These are phyloP conservation scores for Neodiprion lecontei DNA, from an alignment of 1,140 invertebrate genomes.

Conservation along the genomic window DNA sequence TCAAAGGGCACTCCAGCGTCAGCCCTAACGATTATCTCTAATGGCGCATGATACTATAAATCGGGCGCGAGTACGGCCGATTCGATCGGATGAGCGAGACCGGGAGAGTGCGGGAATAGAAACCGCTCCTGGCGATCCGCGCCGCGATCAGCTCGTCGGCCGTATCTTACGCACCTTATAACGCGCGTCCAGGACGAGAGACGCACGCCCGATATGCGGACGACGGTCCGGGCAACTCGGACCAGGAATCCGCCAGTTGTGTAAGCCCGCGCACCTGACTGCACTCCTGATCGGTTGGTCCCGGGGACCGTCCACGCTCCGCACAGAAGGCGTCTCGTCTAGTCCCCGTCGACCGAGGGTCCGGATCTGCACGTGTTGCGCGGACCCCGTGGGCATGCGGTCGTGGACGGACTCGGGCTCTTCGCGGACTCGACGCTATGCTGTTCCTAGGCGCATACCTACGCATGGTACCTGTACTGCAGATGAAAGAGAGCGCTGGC, in stretches of 20 bases:
- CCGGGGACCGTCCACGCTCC: slow-evolving; percentile 12
- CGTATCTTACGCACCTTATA: neutral
- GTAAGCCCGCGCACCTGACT: slow-evolving; percentile 54
- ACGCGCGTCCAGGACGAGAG: neutral
- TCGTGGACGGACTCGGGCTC: neutral
- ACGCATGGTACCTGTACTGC: neutral
- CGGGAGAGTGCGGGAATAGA: slow-evolving; percentile 46
- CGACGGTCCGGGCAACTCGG: slow-evolving; percentile 16
- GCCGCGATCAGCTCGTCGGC: neutral
- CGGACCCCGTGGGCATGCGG: too few relatives aligned
- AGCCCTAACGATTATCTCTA: slow-evolving; percentile 58
- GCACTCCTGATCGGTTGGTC: slow-evolving; percentile 41
- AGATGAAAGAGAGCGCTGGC: slow-evolving; percentile 41
- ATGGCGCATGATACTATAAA: slow-evolving; percentile 58
- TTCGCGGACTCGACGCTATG: neutral
- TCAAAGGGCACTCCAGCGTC: neutral
- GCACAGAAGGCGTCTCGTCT: slow-evolving; percentile 18
- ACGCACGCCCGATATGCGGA: slow-evolving; percentile 14
- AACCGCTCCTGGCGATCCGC: slow-evolving; percentile 33
- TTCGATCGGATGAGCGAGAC: slow-evolving; percentile 39
- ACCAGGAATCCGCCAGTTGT: slow-evolving; percentile 51
- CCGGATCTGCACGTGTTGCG: neutral
- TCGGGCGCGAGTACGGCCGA: slow-evolving; percentile 45
- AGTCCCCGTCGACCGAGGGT: neutral
- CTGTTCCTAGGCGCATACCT: neutral